Evolutionary conservation across 1,140 invertebrate species (phyloP).

Genomic region (Drosophila funebris): DNA sequence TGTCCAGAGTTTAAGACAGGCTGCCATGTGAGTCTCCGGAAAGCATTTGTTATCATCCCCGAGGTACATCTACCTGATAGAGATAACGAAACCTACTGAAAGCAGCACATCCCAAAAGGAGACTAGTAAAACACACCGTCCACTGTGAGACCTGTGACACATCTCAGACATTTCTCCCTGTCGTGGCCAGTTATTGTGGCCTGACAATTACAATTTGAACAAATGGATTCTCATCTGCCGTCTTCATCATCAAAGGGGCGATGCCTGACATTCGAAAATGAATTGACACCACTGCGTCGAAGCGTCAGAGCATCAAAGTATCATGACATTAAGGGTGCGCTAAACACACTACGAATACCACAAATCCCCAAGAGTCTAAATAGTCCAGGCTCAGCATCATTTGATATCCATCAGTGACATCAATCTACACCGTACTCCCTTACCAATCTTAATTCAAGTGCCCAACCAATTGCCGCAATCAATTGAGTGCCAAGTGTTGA

Average conservation of each 20-base stretch:
- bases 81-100: no score
- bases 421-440: slow-evolving; percentile 28
- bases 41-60: slow-evolving; percentile 52
- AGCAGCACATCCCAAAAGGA: no score
- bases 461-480: slow-evolving; percentile 43
- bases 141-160: slow-evolving; percentile 5
- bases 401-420: slow-evolving; percentile 59
- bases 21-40: background rate
- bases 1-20: no score
- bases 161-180: background rate
- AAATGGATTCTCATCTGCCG: slow-evolving; percentile 51
- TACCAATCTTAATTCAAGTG: background rate
- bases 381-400: slow-evolving; percentile 27
- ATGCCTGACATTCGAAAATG: slow-evolving; percentile 24
- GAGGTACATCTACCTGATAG: slow-evolving; percentile 39
- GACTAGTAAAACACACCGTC: no score
- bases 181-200: background rate
- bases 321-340: slow-evolving; percentile 37
- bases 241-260: slow-evolving; percentile 30
- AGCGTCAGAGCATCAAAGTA: background rate
- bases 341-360: slow-evolving; percentile 20
- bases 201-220: slow-evolving; percentile 54
- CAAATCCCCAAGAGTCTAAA: slow-evolving; percentile 44
- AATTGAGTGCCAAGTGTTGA: slow-evolving; percentile 50
- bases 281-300: slow-evolving; percentile 47